A percentile compares a stretch with the other conserved stretches of the same genome.
These are phyloP conservation scores for Calameuta filiformis DNA, from an alignment of 2,888 invertebrate genomes.

Conservation along the genomic window DNA sequence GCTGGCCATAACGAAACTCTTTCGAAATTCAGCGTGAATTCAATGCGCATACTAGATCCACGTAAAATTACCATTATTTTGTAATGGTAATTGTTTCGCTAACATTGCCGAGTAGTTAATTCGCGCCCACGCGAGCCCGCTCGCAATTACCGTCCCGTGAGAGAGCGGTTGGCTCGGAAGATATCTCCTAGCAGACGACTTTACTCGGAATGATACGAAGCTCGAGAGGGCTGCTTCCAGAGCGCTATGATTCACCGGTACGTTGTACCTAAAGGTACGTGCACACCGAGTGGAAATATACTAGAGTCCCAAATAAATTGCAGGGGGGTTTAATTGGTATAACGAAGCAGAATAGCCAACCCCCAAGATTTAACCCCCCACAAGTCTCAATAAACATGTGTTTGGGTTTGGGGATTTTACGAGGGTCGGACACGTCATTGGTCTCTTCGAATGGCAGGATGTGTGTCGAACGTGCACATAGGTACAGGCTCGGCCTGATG, in stretches of 20 bases:
- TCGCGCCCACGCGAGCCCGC: slow-evolving; percentile 7
- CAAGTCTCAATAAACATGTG: not conserved
- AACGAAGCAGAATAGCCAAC: not conserved
- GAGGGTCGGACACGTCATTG: not conserved
- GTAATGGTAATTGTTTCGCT: slow-evolving; percentile 22
- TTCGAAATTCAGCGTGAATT: not conserved
- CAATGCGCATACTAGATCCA: slow-evolving; percentile 11
- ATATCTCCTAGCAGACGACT: not conserved
- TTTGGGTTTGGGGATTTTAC: not conserved
- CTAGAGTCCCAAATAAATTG: not conserved
- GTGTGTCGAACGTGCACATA: not conserved
- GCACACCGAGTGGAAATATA: not conserved
- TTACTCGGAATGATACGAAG: not conserved
- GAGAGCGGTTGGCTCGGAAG: not conserved
- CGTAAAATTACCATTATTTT: slow-evolving; percentile 21
- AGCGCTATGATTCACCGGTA: not conserved
- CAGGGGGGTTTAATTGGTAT: not conserved
- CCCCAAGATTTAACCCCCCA: not conserved
- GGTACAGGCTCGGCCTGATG: not conserved
- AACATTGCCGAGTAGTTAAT: slow-evolving; percentile 17
- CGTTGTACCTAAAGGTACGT: not conserved
- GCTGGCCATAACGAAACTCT: not conserved
- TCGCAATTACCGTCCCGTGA: not conserved
- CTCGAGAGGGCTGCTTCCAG: not conserved
- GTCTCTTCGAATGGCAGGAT: not conserved